Conservation (phyloP, 2,113 vertebrate species). For the Pluvianellus socialis region DNA sequence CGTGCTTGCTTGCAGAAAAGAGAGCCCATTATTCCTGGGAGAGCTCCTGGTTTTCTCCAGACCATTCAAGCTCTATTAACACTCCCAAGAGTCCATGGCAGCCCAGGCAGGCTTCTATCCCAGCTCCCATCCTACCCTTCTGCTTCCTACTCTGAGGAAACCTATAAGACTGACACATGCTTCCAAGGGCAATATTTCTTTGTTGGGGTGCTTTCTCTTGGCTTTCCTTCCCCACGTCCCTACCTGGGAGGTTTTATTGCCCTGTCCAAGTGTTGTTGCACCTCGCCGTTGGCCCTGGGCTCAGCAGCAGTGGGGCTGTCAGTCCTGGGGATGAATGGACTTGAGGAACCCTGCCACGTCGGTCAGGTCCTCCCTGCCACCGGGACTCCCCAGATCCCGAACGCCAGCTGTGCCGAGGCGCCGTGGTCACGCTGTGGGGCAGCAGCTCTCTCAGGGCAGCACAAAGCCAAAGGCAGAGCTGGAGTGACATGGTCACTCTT, state of each 20-base stretch:
- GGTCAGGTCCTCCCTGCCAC: neutral
- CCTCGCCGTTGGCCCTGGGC: neutral
- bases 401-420: rapidly evolving
- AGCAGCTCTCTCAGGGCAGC: neutral
- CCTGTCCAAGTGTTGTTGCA: neutral
- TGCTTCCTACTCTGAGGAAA: neutral
- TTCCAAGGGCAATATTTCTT: neutral
- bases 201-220: neutral
- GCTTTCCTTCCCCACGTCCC: neutral
- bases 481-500: neutral
- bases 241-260: neutral
- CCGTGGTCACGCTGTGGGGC: rapidly evolving
- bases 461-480: neutral
- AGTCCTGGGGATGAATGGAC: neutral
- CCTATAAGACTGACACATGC: neutral
- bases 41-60: neutral
- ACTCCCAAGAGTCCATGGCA: neutral
- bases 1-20: neutral
- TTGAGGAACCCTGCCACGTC: rapidly evolving
- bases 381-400: neutral
- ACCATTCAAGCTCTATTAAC: neutral
- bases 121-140: neutral
- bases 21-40: neutral
- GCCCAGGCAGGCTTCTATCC: neutral
- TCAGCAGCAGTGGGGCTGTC: neutral